A percentile compares a stretch with the other conserved stretches of the same genome.
Conservation (phyloP, 2,113 vertebrate genomes). For the Corvus hawaiiensis region DNA sequence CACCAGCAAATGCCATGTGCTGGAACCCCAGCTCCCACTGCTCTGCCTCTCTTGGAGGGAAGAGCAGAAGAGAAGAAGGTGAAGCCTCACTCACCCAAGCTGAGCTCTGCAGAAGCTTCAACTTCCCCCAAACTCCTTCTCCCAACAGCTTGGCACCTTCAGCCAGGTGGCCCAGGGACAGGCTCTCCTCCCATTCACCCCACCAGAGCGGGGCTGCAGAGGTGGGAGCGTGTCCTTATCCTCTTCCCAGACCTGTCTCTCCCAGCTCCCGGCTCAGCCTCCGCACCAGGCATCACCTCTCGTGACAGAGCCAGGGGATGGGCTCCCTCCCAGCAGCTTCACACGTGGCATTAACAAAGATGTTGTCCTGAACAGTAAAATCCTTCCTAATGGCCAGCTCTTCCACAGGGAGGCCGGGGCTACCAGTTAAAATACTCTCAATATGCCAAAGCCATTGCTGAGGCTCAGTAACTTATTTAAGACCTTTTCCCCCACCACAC, state of each 20-base stretch:
- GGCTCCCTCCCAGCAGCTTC: background rate
- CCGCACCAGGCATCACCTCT: background rate
- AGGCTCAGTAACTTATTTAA: background rate
- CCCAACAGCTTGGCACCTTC: background rate
- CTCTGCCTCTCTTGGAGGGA: background rate
- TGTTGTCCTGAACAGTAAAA: background rate
- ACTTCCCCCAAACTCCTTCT: background rate
- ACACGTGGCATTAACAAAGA: accelerated
- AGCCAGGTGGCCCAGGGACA: background rate
- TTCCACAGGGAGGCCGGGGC: background rate
- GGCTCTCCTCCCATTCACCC: background rate
- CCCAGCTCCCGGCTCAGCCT: background rate
- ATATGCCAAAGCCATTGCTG: background rate
- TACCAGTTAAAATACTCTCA: background rate
- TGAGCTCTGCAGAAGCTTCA: background rate
- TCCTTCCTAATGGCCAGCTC: background rate
- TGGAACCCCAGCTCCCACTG: background rate
- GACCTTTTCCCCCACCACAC: background rate
- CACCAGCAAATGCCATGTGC: background rate
- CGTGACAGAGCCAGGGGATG: background rate
- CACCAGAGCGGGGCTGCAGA: background rate
- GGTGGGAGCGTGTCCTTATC: background rate
- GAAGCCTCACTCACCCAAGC: accelerated
- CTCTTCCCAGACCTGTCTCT: background rate
- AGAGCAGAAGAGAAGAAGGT: background rate